Conservation (phyloP, 2,888 invertebrate species). For the Drosophila helvetica region DNA sequence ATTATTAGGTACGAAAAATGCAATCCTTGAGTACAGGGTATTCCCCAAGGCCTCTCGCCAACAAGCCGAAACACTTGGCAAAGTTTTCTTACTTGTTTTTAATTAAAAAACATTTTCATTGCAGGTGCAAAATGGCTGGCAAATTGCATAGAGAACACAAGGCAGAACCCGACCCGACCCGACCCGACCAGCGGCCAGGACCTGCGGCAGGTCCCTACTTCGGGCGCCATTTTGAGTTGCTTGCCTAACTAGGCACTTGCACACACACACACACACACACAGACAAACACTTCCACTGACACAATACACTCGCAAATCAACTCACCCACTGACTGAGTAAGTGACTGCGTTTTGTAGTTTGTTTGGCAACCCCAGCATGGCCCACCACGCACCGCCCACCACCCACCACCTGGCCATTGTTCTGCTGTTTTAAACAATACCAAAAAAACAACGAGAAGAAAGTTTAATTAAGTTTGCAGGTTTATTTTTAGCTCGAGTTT, state of each 20-base stretch:
- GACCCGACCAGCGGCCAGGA: neutral
- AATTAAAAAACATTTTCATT: conserved; percentile 60
- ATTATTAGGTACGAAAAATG: neutral
- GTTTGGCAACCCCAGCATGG: conserved; percentile 16
- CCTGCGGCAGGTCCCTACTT: conserved; percentile 47
- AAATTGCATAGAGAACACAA: conserved; percentile 62
- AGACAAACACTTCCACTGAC: neutral
- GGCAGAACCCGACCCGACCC: conserved; percentile 2
- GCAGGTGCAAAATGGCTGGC: conserved; percentile 70
- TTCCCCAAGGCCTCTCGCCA: neutral
- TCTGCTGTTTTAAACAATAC: conserved; percentile 7
- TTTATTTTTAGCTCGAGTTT: conserved; percentile 73
- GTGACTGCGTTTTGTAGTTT: conserved; percentile 43
- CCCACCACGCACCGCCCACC: neutral
- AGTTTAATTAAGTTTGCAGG: conserved; percentile 75
- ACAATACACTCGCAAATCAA: neutral
- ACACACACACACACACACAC: neutral
- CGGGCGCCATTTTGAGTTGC: conserved; percentile 51
- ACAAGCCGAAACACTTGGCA: conserved; percentile 14
- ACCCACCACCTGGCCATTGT: conserved; percentile 16
- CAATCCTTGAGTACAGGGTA: conserved; percentile 8
- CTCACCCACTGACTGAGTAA: conserved; percentile 19
- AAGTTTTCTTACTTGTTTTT: conserved; percentile 47
- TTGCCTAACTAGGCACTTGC: conserved; percentile 35
- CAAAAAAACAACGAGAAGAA: conserved; percentile 42